Evolutionary conservation across 2,797 vertebrate genomes (phyloP), one percentile per base, ranked within the genome.

Genomic region (Rhyacichthys aspro): DNA sequence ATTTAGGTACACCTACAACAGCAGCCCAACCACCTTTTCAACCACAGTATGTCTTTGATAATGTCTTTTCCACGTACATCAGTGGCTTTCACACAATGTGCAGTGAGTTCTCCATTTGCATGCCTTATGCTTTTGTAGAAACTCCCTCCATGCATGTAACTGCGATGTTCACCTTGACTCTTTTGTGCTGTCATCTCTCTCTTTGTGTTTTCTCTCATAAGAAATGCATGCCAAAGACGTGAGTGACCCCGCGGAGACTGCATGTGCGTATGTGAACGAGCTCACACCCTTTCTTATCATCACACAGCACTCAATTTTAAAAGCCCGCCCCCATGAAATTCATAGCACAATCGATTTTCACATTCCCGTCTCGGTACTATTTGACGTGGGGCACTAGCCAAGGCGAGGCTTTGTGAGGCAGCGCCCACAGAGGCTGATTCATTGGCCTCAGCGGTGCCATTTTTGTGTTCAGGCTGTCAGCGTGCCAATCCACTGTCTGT

Each of bases 1-100:
- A 54, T 79, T 77, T 76, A 87, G 85, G 83, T 87, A 81, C 85
- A 88, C 81, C 84, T 86, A 86, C 85, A 88, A 83, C 85, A 84
- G 86, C 82, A 77, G 76, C 80, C 81, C 84, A 76, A 79, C 79
- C 81, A 67, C 81, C 84, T 54, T 90, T 80, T 86, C 84, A 83
- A 70, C 76, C 86, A 86, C 86, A 90, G 81, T 87, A 87, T 88
- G 84, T 88, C 82, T 82, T 52, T 70, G 78, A 86, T 83, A 84
- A 61, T 52, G 80, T 83, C 82, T 85, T 83, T 33, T 72, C 84
- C 81, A 72, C 76, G 63, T 48, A 48, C 74, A 75, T 77, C 78
- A 60, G 57, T 81, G 65, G 69, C 50, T 62, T 66, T 56, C 77
- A 69, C 53, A 33, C 67, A 34, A 3, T 70, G 70, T 82, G 69